Evolutionary conservation across 2,888 invertebrate genomes (phyloP).

Genomic region (Acanthopleura granulata): DNA sequence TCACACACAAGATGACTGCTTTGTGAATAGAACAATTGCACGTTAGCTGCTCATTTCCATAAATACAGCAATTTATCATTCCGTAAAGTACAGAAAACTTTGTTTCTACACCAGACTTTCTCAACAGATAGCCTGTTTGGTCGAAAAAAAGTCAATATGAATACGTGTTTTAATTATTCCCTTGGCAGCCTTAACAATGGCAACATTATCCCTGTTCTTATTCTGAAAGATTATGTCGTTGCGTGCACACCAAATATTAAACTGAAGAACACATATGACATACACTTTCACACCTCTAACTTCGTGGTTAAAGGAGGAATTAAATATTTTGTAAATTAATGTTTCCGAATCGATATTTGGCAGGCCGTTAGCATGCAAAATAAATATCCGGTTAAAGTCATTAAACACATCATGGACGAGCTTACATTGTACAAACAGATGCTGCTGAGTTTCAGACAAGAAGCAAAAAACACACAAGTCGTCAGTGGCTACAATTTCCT

Average conservation of each 20-base stretch:
- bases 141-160: too few species aligned
- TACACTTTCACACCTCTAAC: too few species aligned
- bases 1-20: not conserved
- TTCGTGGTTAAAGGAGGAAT: too few species aligned
- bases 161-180: too few species aligned
- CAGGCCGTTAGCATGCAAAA: not conserved
- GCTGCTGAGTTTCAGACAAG: not conserved
- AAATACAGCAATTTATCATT: conserved; percentile 8
- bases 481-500: not conserved
- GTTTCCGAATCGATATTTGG: too few species aligned
- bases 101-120: not conserved
- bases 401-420: not conserved
- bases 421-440: not conserved
- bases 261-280: too few species aligned
- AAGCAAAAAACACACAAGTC: not conserved
- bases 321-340: too few species aligned
- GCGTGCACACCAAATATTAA: too few species aligned
- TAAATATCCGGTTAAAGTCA: not conserved
- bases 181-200: too few species aligned
- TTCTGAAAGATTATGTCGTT: too few species aligned
- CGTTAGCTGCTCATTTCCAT: not conserved
- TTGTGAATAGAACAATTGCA: not conserved
- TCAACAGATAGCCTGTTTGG: too few species aligned
- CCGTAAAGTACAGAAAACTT: not conserved
- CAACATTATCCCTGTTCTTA: too few species aligned